Percentiles rank a stretch among this genome's conserved stretches.
phyloP scores from a whole-genome alignment of 1,140 invertebrate genomes.

The Lasioglossum albipes region DNA sequence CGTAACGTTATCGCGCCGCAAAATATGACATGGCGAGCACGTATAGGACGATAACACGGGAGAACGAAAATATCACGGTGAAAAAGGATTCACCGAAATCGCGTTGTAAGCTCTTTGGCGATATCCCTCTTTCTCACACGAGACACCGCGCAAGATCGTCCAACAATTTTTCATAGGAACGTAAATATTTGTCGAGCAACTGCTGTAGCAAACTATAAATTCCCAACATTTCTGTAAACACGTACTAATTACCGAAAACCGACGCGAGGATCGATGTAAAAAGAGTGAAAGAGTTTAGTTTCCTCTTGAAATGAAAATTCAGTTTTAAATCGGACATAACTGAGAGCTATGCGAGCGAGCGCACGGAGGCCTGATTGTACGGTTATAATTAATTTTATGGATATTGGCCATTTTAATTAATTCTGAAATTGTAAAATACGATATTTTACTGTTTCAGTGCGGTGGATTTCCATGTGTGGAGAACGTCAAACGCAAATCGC shows the following conservation, averaged over 20 bases:
- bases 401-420: not conserved
- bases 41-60: constrained; percentile 31
- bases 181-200: constrained; percentile 27
- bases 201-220: not conserved
- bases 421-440: not conserved
- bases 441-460: constrained; percentile 78
- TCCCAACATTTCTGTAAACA: not conserved
- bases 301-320: no score
- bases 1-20: not conserved
- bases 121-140: constrained; percentile 21
- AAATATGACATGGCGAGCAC: constrained; percentile 4
- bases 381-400: no score
- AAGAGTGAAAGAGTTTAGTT: no score
- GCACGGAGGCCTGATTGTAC: no score
- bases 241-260: no score
- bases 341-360: no score
- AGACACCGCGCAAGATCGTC: constrained; percentile 30
- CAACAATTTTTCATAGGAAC: constrained; percentile 20
- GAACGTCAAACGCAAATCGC: constrained; percentile 70
- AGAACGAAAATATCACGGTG: constrained; percentile 21
- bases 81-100: constrained; percentile 38
- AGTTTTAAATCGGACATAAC: no score
- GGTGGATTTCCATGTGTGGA: constrained; percentile 77
- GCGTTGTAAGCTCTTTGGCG: constrained; percentile 47
- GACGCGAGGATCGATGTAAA: no score